These are phyloP conservation scores for Lampris incognitus DNA, from an alignment of 2,113 vertebrate species.

Conservation along the genomic window DNA sequence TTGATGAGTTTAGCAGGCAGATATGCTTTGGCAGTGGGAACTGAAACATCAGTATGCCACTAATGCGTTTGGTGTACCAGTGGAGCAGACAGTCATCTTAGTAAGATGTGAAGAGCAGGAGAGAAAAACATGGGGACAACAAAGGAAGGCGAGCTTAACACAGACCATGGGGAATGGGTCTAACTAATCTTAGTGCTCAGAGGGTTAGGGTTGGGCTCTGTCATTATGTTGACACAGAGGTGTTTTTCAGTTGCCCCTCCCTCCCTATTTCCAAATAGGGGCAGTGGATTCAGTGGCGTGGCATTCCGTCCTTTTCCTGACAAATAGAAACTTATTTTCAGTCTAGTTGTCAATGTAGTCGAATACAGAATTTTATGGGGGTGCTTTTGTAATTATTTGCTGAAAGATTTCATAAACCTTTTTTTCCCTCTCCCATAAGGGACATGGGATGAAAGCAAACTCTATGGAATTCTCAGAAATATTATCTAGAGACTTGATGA, in stretches of 20 bases:
- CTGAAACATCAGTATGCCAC: background rate
- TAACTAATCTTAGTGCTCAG: slow-evolving; percentile 50
- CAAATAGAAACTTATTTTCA: background rate
- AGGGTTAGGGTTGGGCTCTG: slow-evolving; percentile 18
- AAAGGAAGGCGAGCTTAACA: slow-evolving; percentile 20
- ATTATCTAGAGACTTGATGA: no score
- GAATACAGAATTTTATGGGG: background rate
- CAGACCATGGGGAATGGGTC: slow-evolving; percentile 19
- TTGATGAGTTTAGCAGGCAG: slow-evolving; percentile 21
- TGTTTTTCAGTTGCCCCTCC: slow-evolving; percentile 31
- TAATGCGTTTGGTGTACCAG: slow-evolving; percentile 22
- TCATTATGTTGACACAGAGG: slow-evolving; percentile 31
- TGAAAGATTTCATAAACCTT: no score
- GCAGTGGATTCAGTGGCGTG: slow-evolving; percentile 17
- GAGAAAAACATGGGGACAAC: slow-evolving; percentile 16
- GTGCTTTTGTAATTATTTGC: no score
- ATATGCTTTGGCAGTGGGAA: slow-evolving; percentile 16
- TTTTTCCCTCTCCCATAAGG: no score
- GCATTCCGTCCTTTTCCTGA: slow-evolving; percentile 34
- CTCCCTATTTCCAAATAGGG: slow-evolving; percentile 16
- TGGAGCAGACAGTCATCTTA: slow-evolving; percentile 18
- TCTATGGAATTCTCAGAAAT: no score
- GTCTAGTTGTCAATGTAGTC: background rate
- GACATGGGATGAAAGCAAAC: no score
- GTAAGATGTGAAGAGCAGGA: background rate